Evolutionary conservation across 2,113 vertebrate species (phyloP).

Genomic region (Struthio camelus): DNA sequence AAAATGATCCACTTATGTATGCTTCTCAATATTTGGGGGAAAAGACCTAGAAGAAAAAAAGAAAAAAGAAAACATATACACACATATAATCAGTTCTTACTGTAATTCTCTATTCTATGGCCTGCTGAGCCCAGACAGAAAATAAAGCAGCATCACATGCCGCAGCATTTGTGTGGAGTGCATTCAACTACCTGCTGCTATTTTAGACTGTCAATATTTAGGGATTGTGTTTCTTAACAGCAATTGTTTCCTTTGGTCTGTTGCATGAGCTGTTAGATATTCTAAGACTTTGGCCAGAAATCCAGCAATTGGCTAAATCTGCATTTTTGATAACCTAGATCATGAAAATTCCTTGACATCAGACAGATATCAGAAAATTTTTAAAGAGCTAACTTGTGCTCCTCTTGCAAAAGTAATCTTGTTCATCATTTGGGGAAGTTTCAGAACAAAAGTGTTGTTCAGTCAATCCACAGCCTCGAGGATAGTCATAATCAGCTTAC

Average conservation of each 20-base stretch:
- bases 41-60: neutral
- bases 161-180: neutral
- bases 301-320: neutral
- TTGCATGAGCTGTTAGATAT: neutral
- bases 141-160: neutral
- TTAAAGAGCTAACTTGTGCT: neutral
- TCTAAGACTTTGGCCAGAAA: neutral
- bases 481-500: neutral
- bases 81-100: neutral
- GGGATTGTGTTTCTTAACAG: constrained; percentile 23
- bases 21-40: neutral
- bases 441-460: neutral
- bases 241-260: neutral
- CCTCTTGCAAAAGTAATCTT: neutral
- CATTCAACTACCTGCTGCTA: neutral
- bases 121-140: neutral
- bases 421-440: neutral
- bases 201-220: neutral
- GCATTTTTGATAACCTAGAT: neutral
- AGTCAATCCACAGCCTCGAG: neutral
- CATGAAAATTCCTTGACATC: neutral
- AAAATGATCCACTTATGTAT: neutral
- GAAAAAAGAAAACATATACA: accelerated
- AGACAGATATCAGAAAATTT: neutral
- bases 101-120: neutral